Evolutionary conservation across 2,888 invertebrate species (phyloP), one percentile per base, ranked within the genome.

Genomic region (Graphium colonna): DNA sequence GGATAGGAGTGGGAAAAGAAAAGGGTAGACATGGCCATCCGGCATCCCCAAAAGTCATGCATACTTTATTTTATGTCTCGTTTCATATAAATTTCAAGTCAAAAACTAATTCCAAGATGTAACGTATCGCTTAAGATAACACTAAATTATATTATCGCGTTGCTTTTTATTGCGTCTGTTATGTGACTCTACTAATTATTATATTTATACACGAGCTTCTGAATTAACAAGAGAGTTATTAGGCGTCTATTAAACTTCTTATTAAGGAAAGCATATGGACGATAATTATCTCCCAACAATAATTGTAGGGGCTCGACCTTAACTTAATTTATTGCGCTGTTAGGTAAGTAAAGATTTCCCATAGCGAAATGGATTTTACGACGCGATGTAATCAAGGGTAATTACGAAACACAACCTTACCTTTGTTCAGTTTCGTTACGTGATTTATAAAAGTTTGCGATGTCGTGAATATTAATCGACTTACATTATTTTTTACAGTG

Each of bases 151-250:
- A n/a, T n/a, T n/a, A n/a, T n/a, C n/a, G n/a, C n/a, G n/a, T n/a
- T n/a, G n/a, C n/a, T 58, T 31, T 44, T 12, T 15, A 26, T 13
- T 13, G 9, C 5, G 1, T 12, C n/a, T 26, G 21, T 31, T 4
- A 41, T 65, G 21, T 36, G 31, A 48, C 31, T 51, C 16, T n/a
- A 36, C 4, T 36, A 12, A 51, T 48, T 26, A 41, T 13, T 40
- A 31, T 17, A 18, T 49, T 39, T 39, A 2, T 40, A 42, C 38
- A 28, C 21, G 31, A 39, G 31, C 21, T 49, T 44, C 18, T 26
- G 43, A n/a, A 64, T 63, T 71, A 76, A 78, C 75, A 76, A 74
- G 70, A 61, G 69, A 69, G 70, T 73, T 77, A 79, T 78, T 78
- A 77, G 66, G 67, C 60, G 62, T 65, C 68, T 67, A 73, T 75